Base-by-base conservation (phyloP, 2,888 invertebrate species). In the Polietes domitor region DNA sequence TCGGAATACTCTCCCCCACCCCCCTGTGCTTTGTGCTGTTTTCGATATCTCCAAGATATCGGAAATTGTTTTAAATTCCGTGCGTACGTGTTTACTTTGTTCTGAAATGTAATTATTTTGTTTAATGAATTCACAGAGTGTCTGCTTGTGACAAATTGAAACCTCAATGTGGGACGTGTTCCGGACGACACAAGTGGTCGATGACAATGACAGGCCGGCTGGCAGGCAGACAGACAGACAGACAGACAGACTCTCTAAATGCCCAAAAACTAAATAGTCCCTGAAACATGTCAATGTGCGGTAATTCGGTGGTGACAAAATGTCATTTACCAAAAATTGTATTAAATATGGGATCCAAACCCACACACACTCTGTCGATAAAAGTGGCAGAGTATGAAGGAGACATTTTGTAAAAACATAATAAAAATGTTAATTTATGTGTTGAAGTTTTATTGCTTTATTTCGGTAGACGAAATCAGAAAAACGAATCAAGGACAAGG, bases 61-160 rank as follows among this genome's bases (percentile, higher is more conserved):
- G 10, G 37, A 9, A 41, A 43, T 43, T 24, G 68, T 68, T 68
- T 68, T 43, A 68, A 68, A 68, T 68, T 68, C 68, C 43, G 15
- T 41, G 26, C 58, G 24, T 58, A 4, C 21, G 15, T 24, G 15
- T 24, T 24, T 26, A 61, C 15, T 28, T n/a, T 61, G 61, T 61
- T 61, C n/a, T 0, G 4, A 43, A 68, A 68, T 43, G 12, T 68
- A 68, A 68, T 68, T 68, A 68, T 43, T 6, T n/a, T 68, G 19
- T 43, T 37, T 68, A 68, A 68, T 68, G 43, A 68, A 68, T 43
- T 15, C 43, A 21, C 10, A n/a, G 15, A n/a, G 37, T 12, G 24
- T 17, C 15, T 74, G 79, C 43, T 58, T 61, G 68, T 68, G 76
- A 77, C 76, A 83, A 61, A 68, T 77, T 68, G 55, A 73, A 80